Evolutionary conservation across 2,113 vertebrate species (phyloP), one percentile per base, ranked within the genome.

Genomic region (Forbesichthys agassizii): DNA sequence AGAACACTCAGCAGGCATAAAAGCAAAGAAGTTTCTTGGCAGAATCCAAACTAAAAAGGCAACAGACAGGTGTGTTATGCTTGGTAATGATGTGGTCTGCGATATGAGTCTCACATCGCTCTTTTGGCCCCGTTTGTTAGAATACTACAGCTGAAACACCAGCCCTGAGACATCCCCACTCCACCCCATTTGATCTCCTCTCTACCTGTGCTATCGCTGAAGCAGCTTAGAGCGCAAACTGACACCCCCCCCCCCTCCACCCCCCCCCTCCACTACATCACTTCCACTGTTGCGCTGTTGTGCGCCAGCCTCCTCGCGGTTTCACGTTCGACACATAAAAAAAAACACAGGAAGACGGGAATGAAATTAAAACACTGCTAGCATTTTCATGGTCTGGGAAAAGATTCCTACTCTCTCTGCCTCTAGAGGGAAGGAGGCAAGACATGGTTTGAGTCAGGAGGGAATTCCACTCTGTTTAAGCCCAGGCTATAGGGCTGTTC

Each of bases 121-220:
- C 74, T 88, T 80, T 82, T 80, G 68, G 60, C 69, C 74, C 69
- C 33, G 1, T 79, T 88, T 85, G 85, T 71, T 74, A 87, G 87
- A 83, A 86, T 72, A 77, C 73, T 75, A 73, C 64, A 14, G 48
- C 64, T 74, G 72, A 64, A 78, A 80, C 81, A 71, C 84, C 79
- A 71, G 88, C 89, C 90, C 63, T 68, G 53, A 91, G 88, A 84
- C 56, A 87, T 88, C 73, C 49, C 51, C 80, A 79, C 81, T 86
- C 71, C 65, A 69, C 78, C 78, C 84, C 85, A 90, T 88, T 86
- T 89, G 84, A 87, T 88, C 87, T 87, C 8, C 48, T 66, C 82
- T 82, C 74, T 79, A 82, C 83, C 83, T 68, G 84, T 52, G 84
- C 71, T 73, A 46, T 66, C 61, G 72, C 52, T 12, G 81, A 75